phyloP scores from a whole-genome alignment of 2,888 invertebrate genomes.

The Spodoptera littoralis region DNA sequence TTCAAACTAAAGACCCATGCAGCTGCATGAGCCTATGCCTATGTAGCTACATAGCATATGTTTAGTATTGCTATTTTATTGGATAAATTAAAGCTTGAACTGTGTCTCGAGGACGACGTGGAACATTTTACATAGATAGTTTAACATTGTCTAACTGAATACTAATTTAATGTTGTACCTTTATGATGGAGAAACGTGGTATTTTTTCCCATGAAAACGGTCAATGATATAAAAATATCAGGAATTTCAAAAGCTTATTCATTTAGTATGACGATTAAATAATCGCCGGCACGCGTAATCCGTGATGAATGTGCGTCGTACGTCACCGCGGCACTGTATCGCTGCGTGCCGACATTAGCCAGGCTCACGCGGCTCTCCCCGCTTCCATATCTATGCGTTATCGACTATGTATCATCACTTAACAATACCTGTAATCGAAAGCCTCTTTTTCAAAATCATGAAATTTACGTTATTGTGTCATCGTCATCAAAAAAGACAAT shows the following conservation, averaged over 20 bases:
- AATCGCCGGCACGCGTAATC: conserved; percentile 32
- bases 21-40: no score
- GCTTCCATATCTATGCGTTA: conserved; percentile 31
- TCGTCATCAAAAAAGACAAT: no score
- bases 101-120: no score
- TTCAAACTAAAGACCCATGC: no score
- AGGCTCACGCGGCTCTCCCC: conserved; percentile 18
- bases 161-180: no score
- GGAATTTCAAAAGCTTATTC: not conserved
- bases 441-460: not conserved
- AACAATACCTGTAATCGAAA: conserved; percentile 23
- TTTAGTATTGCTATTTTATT: no score
- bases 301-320: conserved; percentile 35
- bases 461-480: not conserved
- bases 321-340: conserved; percentile 26
- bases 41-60: no score
- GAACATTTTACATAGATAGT: no score
- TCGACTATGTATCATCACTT: conserved; percentile 25
- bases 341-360: conserved; percentile 42
- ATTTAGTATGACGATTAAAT: conserved; percentile 13
- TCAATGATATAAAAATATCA: conserved; percentile 1
- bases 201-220: not conserved
- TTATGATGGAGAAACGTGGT: no score
- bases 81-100: no score
- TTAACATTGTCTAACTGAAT: no score